These are phyloP conservation scores for Trigoniulus corallinus DNA, from an alignment of 1,140 invertebrate genomes.

Conservation along the genomic window DNA sequence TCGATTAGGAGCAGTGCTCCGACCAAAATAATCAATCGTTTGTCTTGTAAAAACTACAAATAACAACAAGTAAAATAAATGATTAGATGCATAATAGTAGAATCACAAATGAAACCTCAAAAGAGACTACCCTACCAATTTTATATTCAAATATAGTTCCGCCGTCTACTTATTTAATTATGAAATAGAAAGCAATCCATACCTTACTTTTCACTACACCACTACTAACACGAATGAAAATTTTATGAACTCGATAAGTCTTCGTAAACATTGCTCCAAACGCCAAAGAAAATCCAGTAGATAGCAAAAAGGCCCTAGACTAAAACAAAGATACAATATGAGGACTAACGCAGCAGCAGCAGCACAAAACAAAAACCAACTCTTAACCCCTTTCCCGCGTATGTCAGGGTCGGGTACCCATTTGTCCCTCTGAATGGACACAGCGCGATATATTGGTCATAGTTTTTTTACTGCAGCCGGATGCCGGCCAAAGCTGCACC, in stretches of 20 bases:
- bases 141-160: background rate
- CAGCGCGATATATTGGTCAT: too few relatives aligned
- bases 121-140: background rate
- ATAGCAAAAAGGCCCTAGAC: slow-evolving; percentile 70
- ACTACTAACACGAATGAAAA: slow-evolving; percentile 54
- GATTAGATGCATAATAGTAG: background rate
- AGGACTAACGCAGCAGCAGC: slow-evolving; percentile 6
- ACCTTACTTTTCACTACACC: slow-evolving; percentile 45
- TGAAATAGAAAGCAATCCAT: background rate
- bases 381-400: too few relatives aligned
- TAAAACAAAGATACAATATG: slow-evolving; percentile 29
- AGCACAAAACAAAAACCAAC: background rate
- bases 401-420: too few relatives aligned
- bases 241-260: slow-evolving; percentile 69
- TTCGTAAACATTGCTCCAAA: slow-evolving; percentile 84
- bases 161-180: background rate
- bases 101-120: background rate
- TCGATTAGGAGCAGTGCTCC: slow-evolving; percentile 58
- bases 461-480: too few relatives aligned
- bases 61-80: background rate
- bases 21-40: slow-evolving; percentile 60
- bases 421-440: too few relatives aligned
- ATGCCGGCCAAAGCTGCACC: too few relatives aligned
- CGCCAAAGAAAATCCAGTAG: slow-evolving; percentile 65
- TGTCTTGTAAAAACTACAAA: slow-evolving; percentile 56